phyloP scores from a whole-genome alignment of 2,888 invertebrate species.

The Ophraella communa region DNA sequence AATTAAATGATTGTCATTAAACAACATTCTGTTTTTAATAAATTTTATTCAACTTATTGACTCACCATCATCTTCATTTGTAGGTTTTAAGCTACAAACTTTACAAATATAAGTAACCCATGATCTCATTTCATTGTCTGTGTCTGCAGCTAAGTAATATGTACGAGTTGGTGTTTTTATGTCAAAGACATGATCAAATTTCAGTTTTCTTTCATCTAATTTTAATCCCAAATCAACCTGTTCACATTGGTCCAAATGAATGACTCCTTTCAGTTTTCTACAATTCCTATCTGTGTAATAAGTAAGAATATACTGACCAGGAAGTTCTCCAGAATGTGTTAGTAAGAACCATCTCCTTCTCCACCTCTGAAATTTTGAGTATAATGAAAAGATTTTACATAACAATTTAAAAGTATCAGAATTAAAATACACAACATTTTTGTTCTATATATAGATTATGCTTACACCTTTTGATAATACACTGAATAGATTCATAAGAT shows the following conservation, averaged over 20 bases:
- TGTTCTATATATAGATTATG: no score
- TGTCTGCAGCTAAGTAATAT: slow-evolving; percentile 92
- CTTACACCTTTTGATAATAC: no score
- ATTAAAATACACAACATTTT: no score
- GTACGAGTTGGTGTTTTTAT: slow-evolving; percentile 87
- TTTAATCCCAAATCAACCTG: slow-evolving; percentile 90
- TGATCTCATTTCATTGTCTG: slow-evolving; percentile 89
- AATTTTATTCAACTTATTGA: neutral
- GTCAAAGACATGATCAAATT: slow-evolving; percentile 86
- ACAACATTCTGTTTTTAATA: neutral
- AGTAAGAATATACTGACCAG: slow-evolving; percentile 91
- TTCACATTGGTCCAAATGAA: slow-evolving; percentile 95
- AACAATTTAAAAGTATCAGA: no score
- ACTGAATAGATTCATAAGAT: no score
- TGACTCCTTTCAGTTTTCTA: slow-evolving; percentile 84
- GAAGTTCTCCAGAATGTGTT: slow-evolving; percentile 88
- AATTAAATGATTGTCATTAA: neutral
- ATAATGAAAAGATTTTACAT: slow-evolving; percentile 17
- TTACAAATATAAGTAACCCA: slow-evolving; percentile 96
- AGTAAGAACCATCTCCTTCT: slow-evolving; percentile 93
- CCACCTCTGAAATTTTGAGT: slow-evolving; percentile 78
- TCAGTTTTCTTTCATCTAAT: slow-evolving; percentile 80
- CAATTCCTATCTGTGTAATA: slow-evolving; percentile 90
- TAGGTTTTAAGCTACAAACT: slow-evolving; percentile 85
- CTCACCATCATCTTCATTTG: slow-evolving; percentile 55